Conservation (phyloP, 2,888 invertebrate genomes). For the Linnaemya vulpina region DNA sequence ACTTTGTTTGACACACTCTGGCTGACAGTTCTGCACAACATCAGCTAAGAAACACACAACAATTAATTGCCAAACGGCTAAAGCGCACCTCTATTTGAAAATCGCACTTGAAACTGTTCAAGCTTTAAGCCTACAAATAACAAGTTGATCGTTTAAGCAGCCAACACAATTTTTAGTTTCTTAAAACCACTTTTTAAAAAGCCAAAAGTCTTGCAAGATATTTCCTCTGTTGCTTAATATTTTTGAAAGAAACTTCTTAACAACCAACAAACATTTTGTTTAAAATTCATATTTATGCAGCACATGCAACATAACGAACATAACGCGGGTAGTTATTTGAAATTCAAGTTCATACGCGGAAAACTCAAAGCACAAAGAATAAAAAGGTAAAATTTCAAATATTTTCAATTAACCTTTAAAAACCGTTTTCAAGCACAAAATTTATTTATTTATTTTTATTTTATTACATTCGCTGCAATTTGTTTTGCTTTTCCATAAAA, state of each 20-base stretch:
- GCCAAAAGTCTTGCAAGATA: constrained; percentile 48
- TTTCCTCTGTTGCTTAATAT: constrained; percentile 62
- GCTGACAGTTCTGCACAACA: constrained; percentile 44
- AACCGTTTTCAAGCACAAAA: not conserved
- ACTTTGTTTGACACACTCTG: constrained; percentile 50
- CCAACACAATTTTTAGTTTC: constrained; percentile 54
- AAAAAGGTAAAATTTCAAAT: constrained; percentile 26
- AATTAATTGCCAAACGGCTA: constrained; percentile 65
- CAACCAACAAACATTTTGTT: constrained; percentile 48
- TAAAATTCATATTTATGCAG: constrained; percentile 55
- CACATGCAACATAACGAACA: constrained; percentile 9
- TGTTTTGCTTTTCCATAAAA: constrained; percentile 7
- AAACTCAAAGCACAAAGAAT: not conserved
- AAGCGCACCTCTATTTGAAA: constrained; percentile 60
- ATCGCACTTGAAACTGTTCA: constrained; percentile 41
- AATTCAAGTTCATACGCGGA: constrained; percentile 64
- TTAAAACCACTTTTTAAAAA: constrained; percentile 4
- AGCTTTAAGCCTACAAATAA: constrained; percentile 50
- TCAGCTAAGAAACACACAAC: constrained; percentile 24
- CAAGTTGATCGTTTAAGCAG: constrained; percentile 41
- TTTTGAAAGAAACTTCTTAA: constrained; percentile 40
- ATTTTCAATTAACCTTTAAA: constrained; percentile 54
- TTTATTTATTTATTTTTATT: not conserved
- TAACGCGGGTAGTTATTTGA: constrained; percentile 50
- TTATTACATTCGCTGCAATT: not conserved